Conservation (phyloP, 2,113 vertebrate genomes). For the Oenanthe melanoleuca region DNA sequence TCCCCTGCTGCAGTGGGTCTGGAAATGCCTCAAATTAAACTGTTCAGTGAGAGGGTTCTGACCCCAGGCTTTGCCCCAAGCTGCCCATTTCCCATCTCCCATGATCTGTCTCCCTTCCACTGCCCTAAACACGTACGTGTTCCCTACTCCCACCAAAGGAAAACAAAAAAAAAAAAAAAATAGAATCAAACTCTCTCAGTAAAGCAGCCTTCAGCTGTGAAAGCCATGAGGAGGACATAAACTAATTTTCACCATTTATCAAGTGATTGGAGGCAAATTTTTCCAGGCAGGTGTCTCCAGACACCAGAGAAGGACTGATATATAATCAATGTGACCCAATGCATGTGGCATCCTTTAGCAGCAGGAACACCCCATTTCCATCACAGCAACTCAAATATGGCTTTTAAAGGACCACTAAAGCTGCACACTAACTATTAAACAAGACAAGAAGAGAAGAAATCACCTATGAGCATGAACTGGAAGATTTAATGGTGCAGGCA, state of each 20-base stretch:
- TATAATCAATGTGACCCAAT: background rate
- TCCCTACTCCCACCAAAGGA: background rate
- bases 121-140: rapidly evolving
- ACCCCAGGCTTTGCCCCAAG: rapidly evolving
- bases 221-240: background rate
- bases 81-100: background rate
- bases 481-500: background rate
- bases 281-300: background rate
- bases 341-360: background rate
- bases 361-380: background rate
- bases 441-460: background rate
- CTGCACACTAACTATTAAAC: background rate
- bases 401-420: background rate
- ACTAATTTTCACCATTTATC: background rate
- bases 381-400: background rate
- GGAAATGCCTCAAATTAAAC: background rate
- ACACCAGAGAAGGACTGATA: background rate
- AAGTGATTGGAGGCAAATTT: background rate
- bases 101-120: background rate
- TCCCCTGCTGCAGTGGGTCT: background rate
- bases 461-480: background rate
- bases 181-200: background rate
- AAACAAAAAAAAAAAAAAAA: background rate
- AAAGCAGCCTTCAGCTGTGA: background rate
- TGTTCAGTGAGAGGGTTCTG: background rate